Evolutionary conservation across 2,888 invertebrate species (phyloP).

Genomic region (Ornithoptera priamus): DNA sequence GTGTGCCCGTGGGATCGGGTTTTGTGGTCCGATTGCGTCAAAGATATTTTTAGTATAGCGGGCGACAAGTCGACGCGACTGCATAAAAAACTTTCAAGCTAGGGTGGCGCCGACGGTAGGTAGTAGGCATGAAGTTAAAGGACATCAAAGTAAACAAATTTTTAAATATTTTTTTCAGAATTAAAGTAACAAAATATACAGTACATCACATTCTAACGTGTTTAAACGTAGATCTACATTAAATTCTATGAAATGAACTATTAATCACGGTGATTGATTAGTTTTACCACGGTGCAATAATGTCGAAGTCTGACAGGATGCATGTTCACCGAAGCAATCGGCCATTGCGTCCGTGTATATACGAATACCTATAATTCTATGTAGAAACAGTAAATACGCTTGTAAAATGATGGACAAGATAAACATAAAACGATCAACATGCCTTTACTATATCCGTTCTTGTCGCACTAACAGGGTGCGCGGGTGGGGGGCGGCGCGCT

Average conservation of each 20-base stretch:
- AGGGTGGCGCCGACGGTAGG: conserved; percentile 63
- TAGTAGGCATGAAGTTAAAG: neutral
- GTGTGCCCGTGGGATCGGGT: conserved; percentile 60
- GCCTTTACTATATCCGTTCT: conserved; percentile 51
- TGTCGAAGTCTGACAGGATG: conserved; percentile 48
- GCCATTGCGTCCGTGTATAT: conserved; percentile 58
- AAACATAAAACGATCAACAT: conserved; percentile 63
- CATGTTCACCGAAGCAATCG: conserved; percentile 63
- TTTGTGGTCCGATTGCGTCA: conserved; percentile 61
- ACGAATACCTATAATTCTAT: conserved; percentile 45
- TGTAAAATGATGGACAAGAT: conserved; percentile 72
- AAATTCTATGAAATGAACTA: conserved; percentile 5
- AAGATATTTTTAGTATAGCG: conserved; percentile 67
- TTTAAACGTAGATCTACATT: neutral
- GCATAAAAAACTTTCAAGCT: conserved; percentile 64
- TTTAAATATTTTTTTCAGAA: neutral
- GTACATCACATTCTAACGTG: too few species aligned
- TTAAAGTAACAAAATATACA: too few species aligned
- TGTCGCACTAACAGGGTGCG: conserved; percentile 46
- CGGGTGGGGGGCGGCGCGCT: conserved; percentile 52
- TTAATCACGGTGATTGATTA: conserved; percentile 25
- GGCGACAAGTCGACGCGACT: conserved; percentile 61
- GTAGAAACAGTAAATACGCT: conserved; percentile 56
- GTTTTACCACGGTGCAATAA: conserved; percentile 25
- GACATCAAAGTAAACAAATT: neutral